Base-by-base conservation (phyloP, 1,140 invertebrate species). In the Olivierus martensii region DNA sequence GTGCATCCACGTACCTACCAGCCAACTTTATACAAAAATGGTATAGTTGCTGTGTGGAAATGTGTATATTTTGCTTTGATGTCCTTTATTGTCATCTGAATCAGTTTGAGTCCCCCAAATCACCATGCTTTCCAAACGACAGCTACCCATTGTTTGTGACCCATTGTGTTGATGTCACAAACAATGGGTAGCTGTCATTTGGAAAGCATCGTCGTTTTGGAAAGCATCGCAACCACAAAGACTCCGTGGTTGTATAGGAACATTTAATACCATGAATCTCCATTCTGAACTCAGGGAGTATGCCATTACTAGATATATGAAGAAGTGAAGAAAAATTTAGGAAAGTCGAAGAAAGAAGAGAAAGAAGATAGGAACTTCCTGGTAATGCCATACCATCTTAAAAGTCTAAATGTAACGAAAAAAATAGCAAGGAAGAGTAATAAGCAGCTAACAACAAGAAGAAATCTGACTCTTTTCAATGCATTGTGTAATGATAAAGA, bases 91-190 rank as follows among this genome's bases (percentile, higher is more conserved):
- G 81, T 70, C 87, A 95, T 73, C 77, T 96, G 62, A 82, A 95
- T 72, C 89, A 84, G 66, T 78, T 89, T 65, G 87, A 93, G 61
- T 82, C 86, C 56, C 91, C 90, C 56, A 86, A 84, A 70, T 75
- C 80, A 58, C 87, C 87, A 46, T 81, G 83, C 67, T 95, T 96
- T 69, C 85, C 85, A 66, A 94, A 94, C 69, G 90, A 95, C 66
- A 79, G 93, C 93, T 46, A 74, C 94, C 93, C 66, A 90, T 90
- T 68, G 88, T 89, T 94, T 94, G 98, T 51, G 93, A 97, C 28
- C 94, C 79, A 99, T 98, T 63, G 98, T 99, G 63, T 99, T 99
- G 79, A 93, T 99, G 28, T 97, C 93, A 51, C 98, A 94, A 94
- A 89, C 88, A 68, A 90, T 90, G 66, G 93, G 94, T 15, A 85